Percentiles rank a stretch among this genome's conserved stretches.
Conservation (phyloP, 2,113 vertebrate genomes). For the Cinclus cinclus region DNA sequence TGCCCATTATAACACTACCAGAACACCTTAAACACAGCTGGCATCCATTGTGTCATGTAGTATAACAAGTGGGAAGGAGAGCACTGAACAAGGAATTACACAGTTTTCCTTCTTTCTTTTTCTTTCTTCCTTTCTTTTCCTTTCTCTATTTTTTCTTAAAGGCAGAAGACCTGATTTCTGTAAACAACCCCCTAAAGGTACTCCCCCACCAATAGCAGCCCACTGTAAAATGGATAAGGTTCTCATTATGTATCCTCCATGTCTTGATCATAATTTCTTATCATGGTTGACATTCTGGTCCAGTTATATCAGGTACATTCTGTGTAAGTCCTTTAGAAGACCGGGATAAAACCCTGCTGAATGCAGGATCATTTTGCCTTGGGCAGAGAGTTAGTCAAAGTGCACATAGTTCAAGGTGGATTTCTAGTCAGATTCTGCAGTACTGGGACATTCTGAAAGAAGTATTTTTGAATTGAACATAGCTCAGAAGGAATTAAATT, state of each 20-base stretch:
- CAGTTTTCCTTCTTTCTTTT: background rate
- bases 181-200: constrained; percentile 62
- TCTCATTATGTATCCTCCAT: constrained; percentile 58
- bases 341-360: constrained; percentile 60
- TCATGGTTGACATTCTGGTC: constrained; percentile 65
- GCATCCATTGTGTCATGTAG: background rate
- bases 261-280: constrained; percentile 70
- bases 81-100: background rate
- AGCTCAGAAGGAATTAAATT: constrained; percentile 77
- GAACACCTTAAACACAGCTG: background rate
- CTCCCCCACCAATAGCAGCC: constrained; percentile 20
- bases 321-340: constrained; percentile 61
- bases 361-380: constrained; percentile 61
- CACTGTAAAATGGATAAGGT: constrained; percentile 56
- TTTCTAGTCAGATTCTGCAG: constrained; percentile 51
- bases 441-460: constrained; percentile 48
- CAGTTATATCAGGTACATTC: constrained; percentile 53
- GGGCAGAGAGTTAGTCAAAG: constrained; percentile 57
- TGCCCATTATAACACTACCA: background rate
- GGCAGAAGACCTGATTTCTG: constrained; percentile 36
- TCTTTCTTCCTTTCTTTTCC: background rate
- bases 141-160: background rate
- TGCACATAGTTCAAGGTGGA: constrained; percentile 59
- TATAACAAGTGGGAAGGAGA: background rate
- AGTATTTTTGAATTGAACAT: constrained; percentile 61